Conservation (phyloP, 2,888 invertebrate genomes). For the Oligia fasciuncula region DNA sequence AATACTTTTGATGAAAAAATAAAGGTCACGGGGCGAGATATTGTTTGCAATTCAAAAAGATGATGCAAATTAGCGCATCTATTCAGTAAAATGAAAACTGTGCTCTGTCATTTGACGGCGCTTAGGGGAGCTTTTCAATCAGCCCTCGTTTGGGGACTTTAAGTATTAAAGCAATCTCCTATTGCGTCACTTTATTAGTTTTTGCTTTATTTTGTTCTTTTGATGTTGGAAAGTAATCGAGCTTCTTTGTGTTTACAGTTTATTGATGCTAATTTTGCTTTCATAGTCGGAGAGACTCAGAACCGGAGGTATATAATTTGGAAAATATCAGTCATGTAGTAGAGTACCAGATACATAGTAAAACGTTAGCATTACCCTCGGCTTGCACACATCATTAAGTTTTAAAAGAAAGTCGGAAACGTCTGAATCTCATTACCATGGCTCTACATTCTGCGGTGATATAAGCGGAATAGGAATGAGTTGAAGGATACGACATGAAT, state of each 20-base stretch:
- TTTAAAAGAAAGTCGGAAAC: conserved; percentile 82
- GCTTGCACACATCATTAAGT: conserved; percentile 75
- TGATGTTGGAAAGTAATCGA: conserved; percentile 86
- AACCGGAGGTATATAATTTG: conserved; percentile 52
- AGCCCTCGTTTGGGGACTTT: conserved; percentile 85
- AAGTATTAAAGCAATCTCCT: conserved; percentile 88
- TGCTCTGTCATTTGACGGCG: conserved; percentile 82
- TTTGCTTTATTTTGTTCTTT: conserved; percentile 85
- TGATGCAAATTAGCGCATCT: conserved; percentile 89
- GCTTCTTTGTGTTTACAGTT: conserved; percentile 76
- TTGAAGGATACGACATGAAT: conserved; percentile 84
- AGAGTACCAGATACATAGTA: conserved; percentile 54
- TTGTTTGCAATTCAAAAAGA: conserved; percentile 74
- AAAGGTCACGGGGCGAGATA: conserved; percentile 60
- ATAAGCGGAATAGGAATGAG: conserved; percentile 86
- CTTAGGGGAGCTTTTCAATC: conserved; percentile 86
- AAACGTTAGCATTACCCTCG: conserved; percentile 61
- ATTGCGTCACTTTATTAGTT: conserved; percentile 88
- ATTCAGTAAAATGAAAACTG: conserved; percentile 87
- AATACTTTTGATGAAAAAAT: conserved; percentile 43
- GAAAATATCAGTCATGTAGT: conserved; percentile 39
- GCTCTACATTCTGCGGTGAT: conserved; percentile 77
- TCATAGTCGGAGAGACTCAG: conserved; percentile 41
- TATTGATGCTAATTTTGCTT: conserved; percentile 68
- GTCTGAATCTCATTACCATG: conserved; percentile 84